Evolutionary conservation across 30 jellyfish, hydroid and myxozoan species (phyloP), one percentile per base, ranked within the genome.

Genomic region (Morbakka virulenta): DNA sequence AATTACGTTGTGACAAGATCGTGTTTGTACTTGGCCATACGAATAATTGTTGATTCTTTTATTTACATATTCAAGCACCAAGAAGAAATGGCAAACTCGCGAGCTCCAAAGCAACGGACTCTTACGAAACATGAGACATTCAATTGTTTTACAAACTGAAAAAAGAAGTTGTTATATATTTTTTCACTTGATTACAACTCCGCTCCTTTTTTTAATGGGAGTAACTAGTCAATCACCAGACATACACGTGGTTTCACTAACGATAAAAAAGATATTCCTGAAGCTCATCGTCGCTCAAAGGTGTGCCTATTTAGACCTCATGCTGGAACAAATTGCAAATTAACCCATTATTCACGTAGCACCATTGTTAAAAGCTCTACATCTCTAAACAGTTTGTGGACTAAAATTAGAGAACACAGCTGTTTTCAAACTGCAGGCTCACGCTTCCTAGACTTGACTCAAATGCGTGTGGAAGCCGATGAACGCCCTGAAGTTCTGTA

Each of bases 401-500:
- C 2, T 1, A 26, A 12, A 26, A 67, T 67, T 20, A 2, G 80
- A 1, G 70, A 13, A 4, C 80, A 67, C 27, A 29, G 35, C 27
- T 67, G 80, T 2, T 67, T 67, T 69, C 80, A 67, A 28, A 28
- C 80, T 13, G 35, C 80, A 12, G 80, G 80, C 6, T n/a, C 80
- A 1, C 72, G 32, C 13, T 67, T 67, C 35, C 24, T 67, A 2
- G 80, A 72, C 14, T 50, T 72, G 22, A 24, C 80, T 25, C 33
- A 72, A 1, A 72, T n/a, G n/a, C 79, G 22, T 1, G 13, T 72
- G 62, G 2, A 47, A 24, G 2, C 79, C 4, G 79, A 24, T 4
- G 83, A 72, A 36, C 82, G 83, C 49, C 83, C 83, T 4, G 83
- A 72, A 29, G 83, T 36, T 79, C 82, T 72, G 21, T 72, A 72